Percentiles rank a stretch among this genome's conserved stretches.
These are phyloP conservation scores for Siniperca scherzeri DNA, from an alignment of 2,797 vertebrate species.

Conservation along the genomic window DNA sequence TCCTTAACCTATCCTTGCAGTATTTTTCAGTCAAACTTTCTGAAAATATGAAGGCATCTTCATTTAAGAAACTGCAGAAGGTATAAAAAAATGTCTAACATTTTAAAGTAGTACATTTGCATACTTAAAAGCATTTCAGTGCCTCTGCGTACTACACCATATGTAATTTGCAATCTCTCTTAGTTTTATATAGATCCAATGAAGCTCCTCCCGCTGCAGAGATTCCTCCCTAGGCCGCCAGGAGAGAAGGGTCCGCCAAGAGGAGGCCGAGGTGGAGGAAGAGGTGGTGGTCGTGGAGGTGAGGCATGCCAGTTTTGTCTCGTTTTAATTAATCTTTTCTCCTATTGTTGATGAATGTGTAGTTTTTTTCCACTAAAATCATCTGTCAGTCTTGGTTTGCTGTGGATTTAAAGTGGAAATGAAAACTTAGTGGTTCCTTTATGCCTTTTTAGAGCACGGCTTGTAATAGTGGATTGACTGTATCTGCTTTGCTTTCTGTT, in stretches of 20 bases:
- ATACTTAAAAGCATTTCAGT: background rate
- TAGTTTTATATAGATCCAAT: constrained; percentile 98
- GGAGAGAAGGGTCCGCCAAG: constrained; percentile 94
- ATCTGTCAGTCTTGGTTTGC: background rate
- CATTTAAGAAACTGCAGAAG: constrained; percentile 99
- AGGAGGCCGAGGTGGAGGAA: constrained; percentile 90
- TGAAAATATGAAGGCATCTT: constrained; percentile 97
- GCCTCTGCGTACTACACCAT: rapidly evolving
- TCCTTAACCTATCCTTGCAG: constrained; percentile 81
- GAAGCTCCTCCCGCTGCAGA: constrained; percentile 95
- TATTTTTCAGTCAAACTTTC: constrained; percentile 99
- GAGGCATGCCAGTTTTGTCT: background rate
- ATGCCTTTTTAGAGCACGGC: background rate
- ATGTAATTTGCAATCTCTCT: constrained; percentile 13
- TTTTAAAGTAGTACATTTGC: background rate
- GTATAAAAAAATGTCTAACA: constrained; percentile 71
- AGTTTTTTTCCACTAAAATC: background rate
- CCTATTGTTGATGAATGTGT: background rate
- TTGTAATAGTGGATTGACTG: background rate
- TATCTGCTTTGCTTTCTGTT: background rate
- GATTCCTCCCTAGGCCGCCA: constrained; percentile 95
- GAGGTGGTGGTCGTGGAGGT: constrained; percentile 89
- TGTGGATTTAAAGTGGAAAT: background rate
- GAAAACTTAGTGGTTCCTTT: background rate
- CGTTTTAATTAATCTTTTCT: background rate